phyloP scores from a whole-genome alignment of 2,888 invertebrate species.

The Mesorhabditis sp. region DNA sequence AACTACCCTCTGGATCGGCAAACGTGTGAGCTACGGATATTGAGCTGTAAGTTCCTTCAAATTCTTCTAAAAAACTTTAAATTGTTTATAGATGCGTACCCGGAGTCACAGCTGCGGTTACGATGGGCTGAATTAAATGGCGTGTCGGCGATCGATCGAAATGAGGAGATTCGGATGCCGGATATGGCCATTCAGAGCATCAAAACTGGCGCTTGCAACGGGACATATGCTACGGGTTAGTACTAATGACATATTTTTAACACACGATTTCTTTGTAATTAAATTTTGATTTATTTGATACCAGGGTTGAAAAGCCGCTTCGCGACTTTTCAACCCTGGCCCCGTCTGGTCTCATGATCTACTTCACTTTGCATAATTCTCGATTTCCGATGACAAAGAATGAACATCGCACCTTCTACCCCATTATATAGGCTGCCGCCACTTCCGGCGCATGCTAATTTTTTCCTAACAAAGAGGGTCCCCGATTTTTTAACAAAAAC shows the following conservation, averaged over 20 bases:
- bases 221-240: conserved; percentile 54
- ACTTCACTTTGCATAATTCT: too few relatives aligned
- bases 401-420: too few relatives aligned
- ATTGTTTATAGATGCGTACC: conserved; percentile 50
- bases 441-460: too few relatives aligned
- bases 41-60: conserved; percentile 50
- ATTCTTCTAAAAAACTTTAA: neutral
- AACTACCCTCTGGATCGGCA: conserved; percentile 61
- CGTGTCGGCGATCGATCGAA: conserved; percentile 48
- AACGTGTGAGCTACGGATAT: conserved; percentile 63
- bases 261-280: neutral
- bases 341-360: too few relatives aligned
- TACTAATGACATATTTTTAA: neutral
- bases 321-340: too few relatives aligned
- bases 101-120: conserved; percentile 50
- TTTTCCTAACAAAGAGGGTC: too few relatives aligned
- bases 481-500: too few relatives aligned
- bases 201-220: conserved; percentile 50
- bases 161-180: conserved; percentile 55
- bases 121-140: conserved; percentile 46
- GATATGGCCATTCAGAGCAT: conserved; percentile 52
- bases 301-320: too few relatives aligned
- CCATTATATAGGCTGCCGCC: too few relatives aligned
- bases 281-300: neutral
- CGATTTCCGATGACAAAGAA: too few relatives aligned